phyloP scores from a whole-genome alignment of 2,888 invertebrate genomes.

The Tromatobia lineatoria region DNA sequence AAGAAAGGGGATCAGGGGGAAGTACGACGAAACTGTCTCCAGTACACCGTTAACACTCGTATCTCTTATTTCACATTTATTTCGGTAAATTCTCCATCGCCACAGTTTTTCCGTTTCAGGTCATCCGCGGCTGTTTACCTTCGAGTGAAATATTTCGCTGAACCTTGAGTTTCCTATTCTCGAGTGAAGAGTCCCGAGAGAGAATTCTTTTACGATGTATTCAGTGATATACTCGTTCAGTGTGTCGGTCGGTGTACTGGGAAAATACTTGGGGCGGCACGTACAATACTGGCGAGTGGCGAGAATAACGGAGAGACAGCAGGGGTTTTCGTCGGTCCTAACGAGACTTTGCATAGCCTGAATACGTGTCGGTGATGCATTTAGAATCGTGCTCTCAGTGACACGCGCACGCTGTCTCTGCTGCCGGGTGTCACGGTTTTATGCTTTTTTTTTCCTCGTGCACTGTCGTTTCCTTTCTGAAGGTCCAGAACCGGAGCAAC shows the following conservation, averaged over 20 bases:
- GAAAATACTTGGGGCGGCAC: slow-evolving; percentile 3
- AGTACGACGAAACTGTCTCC: background rate
- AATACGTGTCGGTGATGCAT: slow-evolving; percentile 75
- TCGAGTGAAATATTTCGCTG: background rate
- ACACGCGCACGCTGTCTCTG: slow-evolving; percentile 18
- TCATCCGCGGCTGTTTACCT: background rate
- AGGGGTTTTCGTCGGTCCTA: slow-evolving; percentile 69
- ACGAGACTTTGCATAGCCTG: slow-evolving; percentile 76
- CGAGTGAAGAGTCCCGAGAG: background rate
- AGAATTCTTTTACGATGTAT: background rate
- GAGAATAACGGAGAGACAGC: background rate
- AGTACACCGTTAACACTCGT: background rate
- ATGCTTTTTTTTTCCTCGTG: background rate
- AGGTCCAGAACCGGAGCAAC: slow-evolving; percentile 42
- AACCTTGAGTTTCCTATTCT: slow-evolving; percentile 10
- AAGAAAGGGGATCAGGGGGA: background rate
- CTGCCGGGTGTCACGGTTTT: background rate
- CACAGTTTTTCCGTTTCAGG: background rate
- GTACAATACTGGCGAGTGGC: background rate
- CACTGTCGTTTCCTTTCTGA: background rate
- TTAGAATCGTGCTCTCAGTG: slow-evolving; percentile 67
- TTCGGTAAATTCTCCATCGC: background rate
- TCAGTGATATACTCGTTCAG: background rate
- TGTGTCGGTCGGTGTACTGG: background rate
- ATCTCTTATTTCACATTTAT: background rate